Conservation (phyloP, 2,797 vertebrate species). For the Balearica regulorum region DNA sequence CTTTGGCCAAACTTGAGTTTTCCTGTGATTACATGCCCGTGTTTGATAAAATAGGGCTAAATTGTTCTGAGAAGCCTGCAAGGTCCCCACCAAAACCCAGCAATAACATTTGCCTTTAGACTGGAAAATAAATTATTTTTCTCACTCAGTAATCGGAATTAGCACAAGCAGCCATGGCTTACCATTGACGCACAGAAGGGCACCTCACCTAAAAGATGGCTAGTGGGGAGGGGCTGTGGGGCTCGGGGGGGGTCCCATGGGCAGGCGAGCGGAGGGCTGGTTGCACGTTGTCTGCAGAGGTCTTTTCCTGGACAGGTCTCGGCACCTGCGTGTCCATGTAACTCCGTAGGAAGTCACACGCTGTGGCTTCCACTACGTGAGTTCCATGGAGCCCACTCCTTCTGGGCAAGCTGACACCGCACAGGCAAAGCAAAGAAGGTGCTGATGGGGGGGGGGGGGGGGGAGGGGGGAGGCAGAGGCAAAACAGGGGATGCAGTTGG, state of each 20-base stretch:
- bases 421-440: constrained; percentile 62
- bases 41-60: not conserved
- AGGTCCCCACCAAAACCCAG: not conserved
- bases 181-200: not conserved
- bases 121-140: accelerated
- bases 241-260: accelerated
- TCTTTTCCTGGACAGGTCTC: constrained; percentile 39
- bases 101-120: not conserved
- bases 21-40: not conserved
- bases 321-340: constrained; percentile 33
- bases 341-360: constrained; percentile 19
- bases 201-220: not conserved
- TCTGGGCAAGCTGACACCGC: constrained; percentile 54
- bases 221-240: not conserved
- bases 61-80: not conserved
- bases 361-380: not conserved
- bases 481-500: constrained; percentile 78
- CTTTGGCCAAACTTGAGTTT: not conserved
- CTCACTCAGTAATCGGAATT: not conserved
- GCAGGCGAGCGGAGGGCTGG: not conserved
- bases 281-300: not conserved
- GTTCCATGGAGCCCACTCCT: constrained; percentile 73
- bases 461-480: constrained; percentile 69
- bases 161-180: not conserved
- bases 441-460: not conserved